These are phyloP conservation scores for Chloebia gouldiae DNA, from an alignment of 2,113 vertebrate genomes.

Conservation along the genomic window DNA sequence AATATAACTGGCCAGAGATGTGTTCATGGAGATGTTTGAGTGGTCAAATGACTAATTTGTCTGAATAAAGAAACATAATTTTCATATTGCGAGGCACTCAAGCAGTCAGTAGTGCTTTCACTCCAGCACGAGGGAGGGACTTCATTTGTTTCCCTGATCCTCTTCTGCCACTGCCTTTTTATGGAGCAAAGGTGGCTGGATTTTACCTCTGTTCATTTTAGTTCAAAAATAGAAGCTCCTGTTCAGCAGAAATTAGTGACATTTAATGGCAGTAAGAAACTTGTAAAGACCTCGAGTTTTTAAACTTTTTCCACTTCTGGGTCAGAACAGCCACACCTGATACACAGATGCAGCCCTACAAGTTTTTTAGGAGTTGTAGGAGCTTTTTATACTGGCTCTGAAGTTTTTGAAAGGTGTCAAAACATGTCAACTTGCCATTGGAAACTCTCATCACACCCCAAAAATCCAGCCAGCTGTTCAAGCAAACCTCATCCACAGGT, in stretches of 20 bases:
- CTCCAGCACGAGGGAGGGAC: background rate
- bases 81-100: background rate
- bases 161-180: background rate
- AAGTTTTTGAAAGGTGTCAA: background rate
- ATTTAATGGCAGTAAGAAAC: background rate
- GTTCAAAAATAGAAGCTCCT: background rate
- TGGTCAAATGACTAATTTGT: constrained; percentile 9
- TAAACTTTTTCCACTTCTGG: background rate
- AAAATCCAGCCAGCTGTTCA: background rate
- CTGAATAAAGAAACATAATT: constrained; percentile 23
- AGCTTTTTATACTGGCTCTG: background rate
- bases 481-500: background rate
- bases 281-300: background rate
- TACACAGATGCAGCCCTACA: background rate
- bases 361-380: background rate
- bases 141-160: background rate
- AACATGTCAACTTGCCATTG: background rate
- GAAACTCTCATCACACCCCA: background rate
- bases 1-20: background rate
- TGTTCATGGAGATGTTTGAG: background rate
- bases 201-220: background rate
- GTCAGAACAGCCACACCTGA: background rate
- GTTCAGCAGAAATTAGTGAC: background rate
- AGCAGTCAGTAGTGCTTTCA: background rate
- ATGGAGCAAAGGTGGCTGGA: background rate